These are phyloP conservation scores for Sesamia nonagrioides DNA, from an alignment of 1,140 invertebrate species.

Conservation along the genomic window DNA sequence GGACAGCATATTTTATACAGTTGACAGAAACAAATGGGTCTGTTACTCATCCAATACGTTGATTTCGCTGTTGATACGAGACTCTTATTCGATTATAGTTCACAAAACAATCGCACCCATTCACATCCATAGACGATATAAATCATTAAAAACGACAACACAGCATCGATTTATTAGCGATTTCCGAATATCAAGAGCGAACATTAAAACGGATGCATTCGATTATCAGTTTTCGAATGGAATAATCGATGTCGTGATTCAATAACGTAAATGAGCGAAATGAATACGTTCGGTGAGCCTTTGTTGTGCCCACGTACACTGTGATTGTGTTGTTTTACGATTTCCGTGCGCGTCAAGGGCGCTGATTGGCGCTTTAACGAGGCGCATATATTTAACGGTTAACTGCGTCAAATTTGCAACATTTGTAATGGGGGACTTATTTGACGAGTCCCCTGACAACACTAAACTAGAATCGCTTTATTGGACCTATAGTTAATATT, in stretches of 20 bases:
- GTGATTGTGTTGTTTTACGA: slow-evolving; percentile 60
- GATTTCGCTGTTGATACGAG: slow-evolving; percentile 30
- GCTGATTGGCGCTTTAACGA: slow-evolving; percentile 67
- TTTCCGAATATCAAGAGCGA: slow-evolving; percentile 70
- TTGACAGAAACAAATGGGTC: slow-evolving; percentile 38
- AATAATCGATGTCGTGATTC: slow-evolving; percentile 70
- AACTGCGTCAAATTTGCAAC: slow-evolving; percentile 50
- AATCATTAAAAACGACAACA: slow-evolving; percentile 69
- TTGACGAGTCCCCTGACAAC: slow-evolving; percentile 27
- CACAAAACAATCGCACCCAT: slow-evolving; percentile 49
- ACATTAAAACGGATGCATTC: slow-evolving; percentile 71
- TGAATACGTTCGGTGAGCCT: slow-evolving; percentile 63
- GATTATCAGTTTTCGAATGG: slow-evolving; percentile 55
- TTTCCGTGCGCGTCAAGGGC: slow-evolving; percentile 56
- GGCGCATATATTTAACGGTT: slow-evolving; percentile 63
- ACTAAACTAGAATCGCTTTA: slow-evolving; percentile 28
- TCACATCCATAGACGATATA: slow-evolving; percentile 58
- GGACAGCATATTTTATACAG: slow-evolving; percentile 37
- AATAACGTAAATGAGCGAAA: slow-evolving; percentile 71
- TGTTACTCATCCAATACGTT: background rate
- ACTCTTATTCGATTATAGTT: slow-evolving; percentile 50
- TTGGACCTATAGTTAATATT: slow-evolving; percentile 2
- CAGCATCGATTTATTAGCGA: slow-evolving; percentile 74
- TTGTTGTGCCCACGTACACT: slow-evolving; percentile 55
- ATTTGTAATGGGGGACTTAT: slow-evolving; percentile 50